Evolutionary conservation across 2,888 invertebrate species (phyloP), one percentile per base, ranked within the genome.

Genomic region (Invenusta paracnida): DNA sequence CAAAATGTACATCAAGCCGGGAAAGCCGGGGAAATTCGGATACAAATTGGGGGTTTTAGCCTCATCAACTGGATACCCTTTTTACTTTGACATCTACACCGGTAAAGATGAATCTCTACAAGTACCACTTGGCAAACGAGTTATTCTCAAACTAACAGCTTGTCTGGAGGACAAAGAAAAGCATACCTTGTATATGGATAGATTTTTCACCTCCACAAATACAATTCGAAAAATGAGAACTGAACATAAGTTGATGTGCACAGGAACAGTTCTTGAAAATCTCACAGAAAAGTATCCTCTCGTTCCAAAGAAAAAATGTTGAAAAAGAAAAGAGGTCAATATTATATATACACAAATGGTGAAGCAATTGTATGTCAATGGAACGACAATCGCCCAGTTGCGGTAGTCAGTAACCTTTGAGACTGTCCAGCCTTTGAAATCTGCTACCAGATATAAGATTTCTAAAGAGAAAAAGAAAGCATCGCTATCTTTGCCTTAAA

Each of bases 11-110:
- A 88, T 87, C 25, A 83, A 86, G 29, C n/a, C n/a, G n/a, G 88
- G 88, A 30, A 89, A 88, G 84, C 88, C 88, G 5, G 87, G 88
- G n/a, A 29, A 88, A 13, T 88, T 87, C 88, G 88, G 88, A 0
- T 89, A 87, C 84, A 89, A 88, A 82, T 82, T 88, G 66, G 88
- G 87, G 88, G 83, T 84, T 25, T 67, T 88, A 25, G 83, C 83
- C 17, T 85, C 87, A n/a, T 79, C 79, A 79, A 28, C 23, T 11
- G 79, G 79, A 23, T 79, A 79, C 79, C 79, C 79, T 27, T 79
- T 79, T 79, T 17, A 17, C 29, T 82, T 82, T 82, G 82, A 82
- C 29, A 30, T 82, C 30, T 82, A 82, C 31, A 82, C 82, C 29
- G 31, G 82, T 23, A 82, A 82, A 30, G 29, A 29, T 13, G 23